Base-by-base conservation (phyloP, 2,888 invertebrate species). In the Hartigia nigra region DNA sequence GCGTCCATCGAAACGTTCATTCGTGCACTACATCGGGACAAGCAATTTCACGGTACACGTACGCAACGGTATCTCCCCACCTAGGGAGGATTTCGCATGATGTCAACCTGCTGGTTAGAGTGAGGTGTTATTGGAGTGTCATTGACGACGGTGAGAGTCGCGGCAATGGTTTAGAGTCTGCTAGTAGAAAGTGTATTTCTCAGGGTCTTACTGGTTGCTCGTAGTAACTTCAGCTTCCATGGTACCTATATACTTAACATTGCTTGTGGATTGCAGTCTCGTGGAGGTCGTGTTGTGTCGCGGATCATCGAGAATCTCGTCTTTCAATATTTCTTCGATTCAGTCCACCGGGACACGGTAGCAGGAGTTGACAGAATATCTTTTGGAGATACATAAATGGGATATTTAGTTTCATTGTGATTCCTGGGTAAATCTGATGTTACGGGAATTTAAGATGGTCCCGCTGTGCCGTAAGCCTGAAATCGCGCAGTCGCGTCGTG, bases 41-140 rank as follows among this genome's bases (percentile, higher is more conserved):
- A 31, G 84, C 84, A 87, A 85, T 87, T 86, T 87, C 87, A 84
- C 86, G 85, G 77, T 80, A 83, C 83, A 85, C 85, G 85, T 85
- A 87, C 85, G 80, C 74, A 85, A 86, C 85, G 84, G 85, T 86
- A 84, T 84, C 72, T 34, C 72, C 72, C 72, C 72, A 72, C 72
- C 72, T 31, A 32, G 34, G 31, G 31, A 34, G 32, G 72, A 72
- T 32, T 34, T 34, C 72, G 72, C 72, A 34, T 72, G 72, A 72
- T 72, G 72, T 72, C 72, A 72, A 72, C 72, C 23, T 55, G 72
- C 31, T 12, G 34, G 34, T 72, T 72, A 31, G 72, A 72, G 31
- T 32, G 31, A 72, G 72, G 72, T 34, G 72, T 72, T 34, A 72
- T 34, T 34, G 72, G 72, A 32, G 72, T 72, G 72, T 72, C 72